Evolutionary conservation across 2,888 invertebrate species (phyloP), one percentile per base, ranked within the genome.

Genomic region (Germaria angustata): DNA sequence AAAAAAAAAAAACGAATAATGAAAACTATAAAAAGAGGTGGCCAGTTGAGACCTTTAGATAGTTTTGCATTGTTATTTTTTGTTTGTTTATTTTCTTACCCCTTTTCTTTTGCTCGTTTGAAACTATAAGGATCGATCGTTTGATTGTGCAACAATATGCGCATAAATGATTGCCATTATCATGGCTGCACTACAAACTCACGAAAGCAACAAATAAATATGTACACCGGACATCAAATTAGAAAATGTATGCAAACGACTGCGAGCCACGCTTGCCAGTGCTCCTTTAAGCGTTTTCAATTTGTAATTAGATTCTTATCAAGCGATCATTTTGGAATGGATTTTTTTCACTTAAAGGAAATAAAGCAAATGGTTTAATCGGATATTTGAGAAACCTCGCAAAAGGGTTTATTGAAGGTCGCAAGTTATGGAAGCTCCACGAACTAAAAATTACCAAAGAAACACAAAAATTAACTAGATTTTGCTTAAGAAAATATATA

Each of bases 111-210:
- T 39, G 6, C 61, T 57, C 61, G 24, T n/a, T 80, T 68, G 36
- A 36, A 39, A 24, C 13, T 57, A 22, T 53, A 49, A 53, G 66
- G 44, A 81, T 68, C 81, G 76, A 81, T 77, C 36, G 66, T 55
- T 81, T 66, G 81, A 81, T 81, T 77, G 77, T 72, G 68, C 32
- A 77, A 63, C 81, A 81, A 69, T 68, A 73, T 81, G 77, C 68
- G 36, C 55, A 81, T 81, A 78, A 81, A 68, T 73, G 77, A 78
- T 78, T 63, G 73, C 68, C 44, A 73, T 81, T 77, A 77, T 77
- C 77, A 73, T 72, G 76, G 71, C 32, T 71, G 59, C 76, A 17
- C 59, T 24, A 55, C 32, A 34, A 11, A 2, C 15, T 63, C 15
- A 66, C 51, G 66, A 28, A 44, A 20, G 59, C 20, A 51, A 15